These are phyloP conservation scores for Gobio gobio DNA, from an alignment of 2,113 vertebrate species.

Conservation along the genomic window DNA sequence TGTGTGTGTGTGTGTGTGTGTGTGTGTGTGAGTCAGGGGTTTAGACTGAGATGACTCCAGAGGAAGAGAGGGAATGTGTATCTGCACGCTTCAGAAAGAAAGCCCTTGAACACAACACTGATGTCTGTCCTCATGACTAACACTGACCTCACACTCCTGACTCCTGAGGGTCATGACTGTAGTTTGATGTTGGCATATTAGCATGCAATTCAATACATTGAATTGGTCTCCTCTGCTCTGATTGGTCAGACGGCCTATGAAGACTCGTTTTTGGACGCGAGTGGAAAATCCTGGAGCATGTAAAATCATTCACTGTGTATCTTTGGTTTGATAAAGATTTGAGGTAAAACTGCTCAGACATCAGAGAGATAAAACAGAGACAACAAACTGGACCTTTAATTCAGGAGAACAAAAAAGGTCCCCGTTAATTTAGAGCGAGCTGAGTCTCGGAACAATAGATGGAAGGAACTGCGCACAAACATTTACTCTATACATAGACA, in stretches of 20 bases:
- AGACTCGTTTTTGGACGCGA: neutral
- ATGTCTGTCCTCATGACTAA: slow-evolving; percentile 23
- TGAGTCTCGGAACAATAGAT: slow-evolving; percentile 46
- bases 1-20: neutral
- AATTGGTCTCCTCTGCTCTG: too few species aligned
- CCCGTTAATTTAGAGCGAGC: slow-evolving; percentile 18
- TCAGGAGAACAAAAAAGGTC: slow-evolving; percentile 40
- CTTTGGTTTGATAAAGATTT: neutral
- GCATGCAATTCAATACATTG: too few species aligned
- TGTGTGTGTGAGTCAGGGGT: neutral
- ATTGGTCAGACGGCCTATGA: neutral
- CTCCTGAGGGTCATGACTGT: too few species aligned
- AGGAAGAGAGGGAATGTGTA: neutral
- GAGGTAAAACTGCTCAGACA: slow-evolving; percentile 7
- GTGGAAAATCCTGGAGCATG: neutral
- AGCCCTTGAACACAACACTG: slow-evolving; percentile 23
- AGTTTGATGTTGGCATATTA: too few species aligned
- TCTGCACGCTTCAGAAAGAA: slow-evolving; percentile 32
- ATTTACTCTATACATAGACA: slow-evolving; percentile 40
- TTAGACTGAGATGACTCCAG: neutral
- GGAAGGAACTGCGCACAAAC: slow-evolving; percentile 54
- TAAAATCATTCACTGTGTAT: neutral
- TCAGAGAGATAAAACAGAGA: slow-evolving; percentile 17
- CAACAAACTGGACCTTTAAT: slow-evolving; percentile 41
- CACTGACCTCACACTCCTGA: neutral